phyloP scores from a whole-genome alignment of 2,797 vertebrate genomes.

The Sebastolobus alascanus region DNA sequence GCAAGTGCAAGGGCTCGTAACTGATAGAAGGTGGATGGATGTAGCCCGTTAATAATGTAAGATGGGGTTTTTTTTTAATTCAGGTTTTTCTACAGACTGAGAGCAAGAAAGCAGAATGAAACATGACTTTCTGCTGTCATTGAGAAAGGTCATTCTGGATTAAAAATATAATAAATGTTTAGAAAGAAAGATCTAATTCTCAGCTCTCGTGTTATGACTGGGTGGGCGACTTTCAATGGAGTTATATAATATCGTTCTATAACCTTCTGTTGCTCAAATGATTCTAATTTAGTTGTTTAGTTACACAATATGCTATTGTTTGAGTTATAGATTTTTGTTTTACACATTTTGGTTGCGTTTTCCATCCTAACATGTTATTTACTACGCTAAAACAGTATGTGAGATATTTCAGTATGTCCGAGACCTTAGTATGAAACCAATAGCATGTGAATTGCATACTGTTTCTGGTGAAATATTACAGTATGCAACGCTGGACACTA shows the following conservation, averaged over 20 bases:
- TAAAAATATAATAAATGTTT: not conserved
- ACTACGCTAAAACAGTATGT: too few relatives aligned
- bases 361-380: too few relatives aligned
- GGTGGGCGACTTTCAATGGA: not conserved
- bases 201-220: not conserved
- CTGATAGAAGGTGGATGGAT: constrained; percentile 66
- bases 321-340: not conserved
- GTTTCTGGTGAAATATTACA: too few relatives aligned
- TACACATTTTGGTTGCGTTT: too few relatives aligned
- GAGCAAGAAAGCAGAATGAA: constrained; percentile 53
- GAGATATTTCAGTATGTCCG: too few relatives aligned
- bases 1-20: constrained; percentile 61
- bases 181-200: not conserved
- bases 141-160: constrained; percentile 40
- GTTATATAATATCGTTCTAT: not conserved
- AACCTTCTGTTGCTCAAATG: not conserved
- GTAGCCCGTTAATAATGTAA: constrained; percentile 78
- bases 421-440: too few relatives aligned
- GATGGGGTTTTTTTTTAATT: constrained; percentile 44
- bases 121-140: constrained; percentile 13
- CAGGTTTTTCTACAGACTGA: constrained; percentile 48
- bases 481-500: too few relatives aligned
- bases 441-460: too few relatives aligned
- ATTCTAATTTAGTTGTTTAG: not conserved
- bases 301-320: not conserved